phyloP scores from a whole-genome alignment of 2,888 invertebrate species.

The Diarsia mendica region DNA sequence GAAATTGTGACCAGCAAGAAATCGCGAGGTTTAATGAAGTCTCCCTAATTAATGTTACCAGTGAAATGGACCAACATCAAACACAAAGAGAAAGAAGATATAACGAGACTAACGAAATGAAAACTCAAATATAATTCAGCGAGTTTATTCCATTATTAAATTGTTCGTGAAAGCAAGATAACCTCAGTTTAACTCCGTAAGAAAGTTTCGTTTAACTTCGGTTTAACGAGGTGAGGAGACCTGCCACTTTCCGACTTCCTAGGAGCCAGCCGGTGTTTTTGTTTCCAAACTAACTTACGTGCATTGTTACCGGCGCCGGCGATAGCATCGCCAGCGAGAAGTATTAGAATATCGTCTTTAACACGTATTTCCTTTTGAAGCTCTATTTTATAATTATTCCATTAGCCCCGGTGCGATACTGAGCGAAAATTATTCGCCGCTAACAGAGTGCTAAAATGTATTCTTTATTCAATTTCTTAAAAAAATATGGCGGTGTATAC shows the following conservation, averaged over 20 bases:
- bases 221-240: constrained; percentile 74
- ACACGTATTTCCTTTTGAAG: constrained; percentile 30
- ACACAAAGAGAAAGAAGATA: constrained; percentile 67
- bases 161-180: constrained; percentile 88
- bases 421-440: constrained; percentile 32
- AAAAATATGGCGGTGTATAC: constrained; percentile 20
- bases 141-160: constrained; percentile 87
- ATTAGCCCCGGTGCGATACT: constrained; percentile 3
- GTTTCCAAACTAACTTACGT: constrained; percentile 66
- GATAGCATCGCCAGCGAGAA: constrained; percentile 29
- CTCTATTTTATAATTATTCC: constrained; percentile 31
- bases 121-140: constrained; percentile 82
- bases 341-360: constrained; percentile 47
- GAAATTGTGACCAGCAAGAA: constrained; percentile 61
- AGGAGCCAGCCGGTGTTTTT: constrained; percentile 65
- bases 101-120: constrained; percentile 73
- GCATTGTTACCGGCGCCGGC: constrained; percentile 46
- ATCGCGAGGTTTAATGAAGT: constrained; percentile 66
- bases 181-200: constrained; percentile 75
- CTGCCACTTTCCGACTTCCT: constrained; percentile 66
- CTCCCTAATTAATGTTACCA: constrained; percentile 67
- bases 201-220: constrained; percentile 74
- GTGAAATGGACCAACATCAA: constrained; percentile 63
- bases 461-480: constrained; percentile 38
- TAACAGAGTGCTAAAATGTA: constrained; percentile 34